These are phyloP conservation scores for Machimus atricapillus DNA, from an alignment of 2,888 invertebrate species.

Conservation along the genomic window DNA sequence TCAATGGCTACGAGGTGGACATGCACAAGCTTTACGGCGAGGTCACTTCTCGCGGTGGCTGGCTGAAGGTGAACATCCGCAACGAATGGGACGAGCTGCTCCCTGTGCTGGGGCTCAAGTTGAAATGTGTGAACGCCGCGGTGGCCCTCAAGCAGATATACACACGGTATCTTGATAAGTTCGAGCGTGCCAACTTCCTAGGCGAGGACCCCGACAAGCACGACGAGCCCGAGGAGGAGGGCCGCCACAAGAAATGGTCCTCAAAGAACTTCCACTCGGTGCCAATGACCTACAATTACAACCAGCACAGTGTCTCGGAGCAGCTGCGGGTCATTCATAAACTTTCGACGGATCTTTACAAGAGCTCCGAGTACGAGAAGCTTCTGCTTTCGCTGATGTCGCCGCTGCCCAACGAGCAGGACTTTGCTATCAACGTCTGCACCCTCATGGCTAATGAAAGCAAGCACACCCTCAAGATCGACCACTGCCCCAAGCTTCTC, in stretches of 20 bases:
- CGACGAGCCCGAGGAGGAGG: constrained; percentile 78
- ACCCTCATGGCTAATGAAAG: constrained; percentile 94
- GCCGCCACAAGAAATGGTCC: constrained; percentile 74
- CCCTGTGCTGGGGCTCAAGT: constrained; percentile 77
- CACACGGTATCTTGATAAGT: constrained; percentile 82
- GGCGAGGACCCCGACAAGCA: constrained; percentile 86
- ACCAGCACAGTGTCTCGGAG: constrained; percentile 76
- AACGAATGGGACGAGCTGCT: constrained; percentile 88
- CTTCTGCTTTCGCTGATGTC: constrained; percentile 89
- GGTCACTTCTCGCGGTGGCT: constrained; percentile 92
- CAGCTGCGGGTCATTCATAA: constrained; percentile 71
- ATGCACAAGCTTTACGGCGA: constrained; percentile 89
- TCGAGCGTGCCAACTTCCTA: constrained; percentile 87
- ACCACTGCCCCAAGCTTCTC: constrained; percentile 84
- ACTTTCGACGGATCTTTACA: constrained; percentile 72
- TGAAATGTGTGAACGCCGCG: constrained; percentile 87
- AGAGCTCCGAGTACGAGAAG: constrained; percentile 80
- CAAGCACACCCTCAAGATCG: constrained; percentile 84
- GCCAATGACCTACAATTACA: constrained; percentile 78
- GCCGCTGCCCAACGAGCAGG: constrained; percentile 98
- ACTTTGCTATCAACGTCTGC: constrained; percentile 97
- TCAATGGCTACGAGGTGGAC: constrained; percentile 92
- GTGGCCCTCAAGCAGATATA: constrained; percentile 86
- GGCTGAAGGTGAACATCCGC: constrained; percentile 92
- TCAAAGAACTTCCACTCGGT: constrained; percentile 71